A percentile compares a stretch with the other conserved stretches of the same genome.
Conservation (phyloP, 1,140 invertebrate genomes). For the Drusus annulatus region DNA sequence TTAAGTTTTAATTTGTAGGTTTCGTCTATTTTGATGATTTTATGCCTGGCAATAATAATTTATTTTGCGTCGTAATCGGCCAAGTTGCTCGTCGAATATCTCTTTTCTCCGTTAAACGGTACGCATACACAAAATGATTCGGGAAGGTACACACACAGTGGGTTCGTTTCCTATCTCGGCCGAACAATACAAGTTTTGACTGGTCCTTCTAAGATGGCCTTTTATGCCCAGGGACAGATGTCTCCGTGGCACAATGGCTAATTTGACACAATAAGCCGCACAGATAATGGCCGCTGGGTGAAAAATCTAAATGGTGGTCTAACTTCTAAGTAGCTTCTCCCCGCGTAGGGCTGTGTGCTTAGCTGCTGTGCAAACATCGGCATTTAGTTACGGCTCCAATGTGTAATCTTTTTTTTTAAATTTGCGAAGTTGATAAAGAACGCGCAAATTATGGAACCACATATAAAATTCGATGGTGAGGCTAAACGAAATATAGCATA, state of each 20-base stretch:
- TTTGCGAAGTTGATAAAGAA: no score
- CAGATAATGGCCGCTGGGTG: slow-evolving; percentile 29
- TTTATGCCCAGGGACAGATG: slow-evolving; percentile 55
- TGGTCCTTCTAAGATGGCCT: slow-evolving; percentile 34
- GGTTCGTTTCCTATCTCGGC: not conserved
- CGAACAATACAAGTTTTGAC: slow-evolving; percentile 51
- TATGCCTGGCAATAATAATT: no score
- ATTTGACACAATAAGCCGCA: slow-evolving; percentile 59
- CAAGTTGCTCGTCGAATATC: not conserved
- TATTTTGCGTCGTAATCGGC: not conserved
- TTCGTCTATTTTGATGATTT: no score
- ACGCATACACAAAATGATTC: not conserved
- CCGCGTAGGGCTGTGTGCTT: not conserved
- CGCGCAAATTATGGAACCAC: no score
- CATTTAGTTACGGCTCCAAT: no score
- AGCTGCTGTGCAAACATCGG: no score
- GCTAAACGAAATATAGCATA: no score
- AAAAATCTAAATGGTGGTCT: slow-evolving; percentile 38
- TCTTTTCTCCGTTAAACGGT: not conserved
- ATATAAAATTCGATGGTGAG: no score
- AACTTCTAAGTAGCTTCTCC: not conserved
- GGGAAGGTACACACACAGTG: not conserved
- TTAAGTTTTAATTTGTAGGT: no score
- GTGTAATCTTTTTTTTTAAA: no score
- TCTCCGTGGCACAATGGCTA: slow-evolving; percentile 53